Conservation (phyloP, 2,113 vertebrate species). For the Cyprichromis sp. region DNA sequence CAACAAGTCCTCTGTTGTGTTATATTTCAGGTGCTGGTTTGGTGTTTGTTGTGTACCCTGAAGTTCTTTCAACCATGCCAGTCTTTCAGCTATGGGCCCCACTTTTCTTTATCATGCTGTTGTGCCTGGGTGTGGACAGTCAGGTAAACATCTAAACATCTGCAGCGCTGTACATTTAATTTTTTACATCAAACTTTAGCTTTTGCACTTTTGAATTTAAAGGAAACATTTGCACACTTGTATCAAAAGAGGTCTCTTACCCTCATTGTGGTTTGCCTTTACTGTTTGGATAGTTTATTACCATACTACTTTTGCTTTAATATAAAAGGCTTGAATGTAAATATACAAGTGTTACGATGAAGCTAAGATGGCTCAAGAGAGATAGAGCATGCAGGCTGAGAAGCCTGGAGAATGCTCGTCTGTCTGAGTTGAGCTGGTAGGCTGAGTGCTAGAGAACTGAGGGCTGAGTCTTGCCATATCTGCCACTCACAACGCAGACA, state of each 20-base stretch:
- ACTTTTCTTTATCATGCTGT: slow-evolving; percentile 74
- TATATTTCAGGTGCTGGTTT: slow-evolving; percentile 65
- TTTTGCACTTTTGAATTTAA: background rate
- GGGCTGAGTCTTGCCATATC: background rate
- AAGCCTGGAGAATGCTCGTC: background rate
- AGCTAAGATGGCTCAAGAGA: background rate
- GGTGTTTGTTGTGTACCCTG: slow-evolving; percentile 75
- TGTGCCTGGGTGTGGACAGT: slow-evolving; percentile 71
- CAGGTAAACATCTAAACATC: slow-evolving; percentile 54
- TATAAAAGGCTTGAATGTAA: background rate
- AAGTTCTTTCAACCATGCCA: slow-evolving; percentile 70
- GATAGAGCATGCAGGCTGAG: background rate
- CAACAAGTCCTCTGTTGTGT: background rate
- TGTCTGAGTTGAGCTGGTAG: background rate
- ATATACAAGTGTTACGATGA: background rate
- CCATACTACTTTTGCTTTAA: background rate
- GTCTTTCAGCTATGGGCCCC: slow-evolving; percentile 62
- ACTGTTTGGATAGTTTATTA: background rate
- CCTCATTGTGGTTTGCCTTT: background rate
- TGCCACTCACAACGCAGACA: background rate
- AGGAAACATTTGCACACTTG: background rate
- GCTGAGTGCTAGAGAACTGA: background rate
- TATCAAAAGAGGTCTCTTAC: background rate
- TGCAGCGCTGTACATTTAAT: background rate
- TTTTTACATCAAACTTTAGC: background rate